Evolutionary conservation across 2,113 vertebrate species (phyloP), one percentile per base, ranked within the genome.

Genomic region (Tylochromis polylepis): DNA sequence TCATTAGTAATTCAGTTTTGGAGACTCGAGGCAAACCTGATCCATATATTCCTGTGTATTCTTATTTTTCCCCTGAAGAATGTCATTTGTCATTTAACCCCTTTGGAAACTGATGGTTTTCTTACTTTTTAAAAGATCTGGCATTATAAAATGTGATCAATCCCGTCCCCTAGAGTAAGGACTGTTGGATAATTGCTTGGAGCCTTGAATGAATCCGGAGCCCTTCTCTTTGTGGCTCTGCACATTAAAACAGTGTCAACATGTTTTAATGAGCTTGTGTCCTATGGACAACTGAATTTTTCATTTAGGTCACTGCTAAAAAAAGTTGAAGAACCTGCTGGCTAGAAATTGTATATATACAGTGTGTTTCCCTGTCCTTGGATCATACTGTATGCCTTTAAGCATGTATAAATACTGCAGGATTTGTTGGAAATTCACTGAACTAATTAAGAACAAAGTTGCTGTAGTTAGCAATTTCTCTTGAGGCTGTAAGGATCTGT

Each of bases 371-470:
- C 87, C 51, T 78, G 86, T 89, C 87, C 89, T 92, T 16, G 4
- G 62, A 86, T 90, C 77, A 34, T 46, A 62, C 80, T 79, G 51
- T 81, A 75, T 94, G 88, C 92, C 93, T 92, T 77, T 41, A 90
- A 90, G 93, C 84, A 24, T 11, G 46, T 86, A 84, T 92, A 43
- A 88, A 93, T 91, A 85, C 88, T 89, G 82, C 80, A 91, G 78
- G 59, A 90, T 89, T 82, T 87, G 77, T 90, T 80, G 65, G 65
- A 91, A 87, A 87, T 84, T 83, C 87, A 81, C n/a, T 70, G 56
- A 88, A 90, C 90, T 94, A 92, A 95, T 95, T 94, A 94, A 87
- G 85, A 89, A 86, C 87, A 92, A 92, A 95, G 88, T 92, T 94
- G 90, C 90, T 84, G 82, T 51, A 70, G 90, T 87, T 84, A 46